phyloP scores from a whole-genome alignment of 2,888 invertebrate genomes.

The Drosophila multiciliata region DNA sequence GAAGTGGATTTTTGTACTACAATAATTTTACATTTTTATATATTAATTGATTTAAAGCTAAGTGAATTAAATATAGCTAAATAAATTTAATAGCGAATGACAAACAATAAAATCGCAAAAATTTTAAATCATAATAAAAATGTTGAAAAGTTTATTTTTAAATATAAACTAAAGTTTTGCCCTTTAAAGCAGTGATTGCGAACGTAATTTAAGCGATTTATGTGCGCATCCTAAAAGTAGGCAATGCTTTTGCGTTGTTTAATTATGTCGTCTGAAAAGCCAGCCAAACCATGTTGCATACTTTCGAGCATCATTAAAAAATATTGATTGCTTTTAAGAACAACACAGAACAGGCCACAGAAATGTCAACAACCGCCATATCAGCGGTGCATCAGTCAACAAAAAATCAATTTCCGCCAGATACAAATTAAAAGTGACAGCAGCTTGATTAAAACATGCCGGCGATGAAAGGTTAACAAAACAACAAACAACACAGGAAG shows the following conservation, averaged over 20 bases:
- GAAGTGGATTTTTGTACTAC: neutral
- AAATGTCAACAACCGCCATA: slow-evolving; percentile 43
- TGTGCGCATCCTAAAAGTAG: slow-evolving; percentile 8
- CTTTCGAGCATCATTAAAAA: slow-evolving; percentile 29
- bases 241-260: slow-evolving; percentile 25
- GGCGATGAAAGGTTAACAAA: slow-evolving; percentile 17
- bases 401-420: slow-evolving; percentile 24
- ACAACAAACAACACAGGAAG: neutral
- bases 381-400: slow-evolving; percentile 26
- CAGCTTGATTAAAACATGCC: slow-evolving; percentile 17
- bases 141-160: neutral
- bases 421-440: slow-evolving; percentile 23
- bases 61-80: neutral
- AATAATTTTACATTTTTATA: neutral
- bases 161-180: neutral
- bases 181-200: neutral
- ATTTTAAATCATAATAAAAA: neutral
- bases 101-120: neutral
- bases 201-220: slow-evolving; percentile 1
- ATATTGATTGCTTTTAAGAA: slow-evolving; percentile 19
- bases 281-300: slow-evolving; percentile 22
- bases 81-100: neutral
- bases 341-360: slow-evolving; percentile 1
- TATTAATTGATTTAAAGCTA: neutral
- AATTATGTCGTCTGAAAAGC: slow-evolving; percentile 11